Evolutionary conservation across 2,113 vertebrate species (phyloP).

Genomic region (Passer domesticus): DNA sequence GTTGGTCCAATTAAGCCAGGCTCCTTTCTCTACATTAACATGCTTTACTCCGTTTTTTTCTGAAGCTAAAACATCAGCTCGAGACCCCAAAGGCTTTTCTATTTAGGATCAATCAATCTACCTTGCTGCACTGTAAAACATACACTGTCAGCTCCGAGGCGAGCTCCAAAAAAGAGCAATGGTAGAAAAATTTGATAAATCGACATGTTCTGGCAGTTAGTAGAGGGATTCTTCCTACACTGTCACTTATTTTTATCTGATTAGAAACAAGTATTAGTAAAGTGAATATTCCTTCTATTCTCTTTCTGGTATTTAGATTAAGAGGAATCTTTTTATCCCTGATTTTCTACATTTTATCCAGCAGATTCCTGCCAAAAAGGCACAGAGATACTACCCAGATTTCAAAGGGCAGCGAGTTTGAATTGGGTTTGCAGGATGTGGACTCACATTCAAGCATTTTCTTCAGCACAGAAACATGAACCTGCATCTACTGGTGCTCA

Average conservation of each 20-base stretch:
- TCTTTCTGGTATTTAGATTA: not conserved
- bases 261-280: constrained; percentile 49
- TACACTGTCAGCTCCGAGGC: constrained; percentile 48
- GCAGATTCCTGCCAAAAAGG: not conserved
- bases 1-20: constrained; percentile 63
- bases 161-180: constrained; percentile 54
- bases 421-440: not conserved
- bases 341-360: not conserved
- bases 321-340: not conserved
- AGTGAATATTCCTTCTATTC: constrained; percentile 23
- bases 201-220: constrained; percentile 52
- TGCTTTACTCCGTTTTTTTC: constrained; percentile 49
- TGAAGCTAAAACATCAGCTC: constrained; percentile 43
- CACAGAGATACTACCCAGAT: not conserved
- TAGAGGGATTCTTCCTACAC: constrained; percentile 52
- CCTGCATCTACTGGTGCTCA: not conserved
- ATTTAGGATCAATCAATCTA: constrained; percentile 71
- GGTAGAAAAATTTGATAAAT: constrained; percentile 61
- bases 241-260: constrained; percentile 60
- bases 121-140: constrained; percentile 63
- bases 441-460: not conserved
- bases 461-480: not conserved
- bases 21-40: constrained; percentile 62
- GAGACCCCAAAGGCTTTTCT: constrained; percentile 62
- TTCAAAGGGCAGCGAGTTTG: not conserved